Conservation (phyloP, 2,113 vertebrate species). For the Sylvilagus bachmani region DNA sequence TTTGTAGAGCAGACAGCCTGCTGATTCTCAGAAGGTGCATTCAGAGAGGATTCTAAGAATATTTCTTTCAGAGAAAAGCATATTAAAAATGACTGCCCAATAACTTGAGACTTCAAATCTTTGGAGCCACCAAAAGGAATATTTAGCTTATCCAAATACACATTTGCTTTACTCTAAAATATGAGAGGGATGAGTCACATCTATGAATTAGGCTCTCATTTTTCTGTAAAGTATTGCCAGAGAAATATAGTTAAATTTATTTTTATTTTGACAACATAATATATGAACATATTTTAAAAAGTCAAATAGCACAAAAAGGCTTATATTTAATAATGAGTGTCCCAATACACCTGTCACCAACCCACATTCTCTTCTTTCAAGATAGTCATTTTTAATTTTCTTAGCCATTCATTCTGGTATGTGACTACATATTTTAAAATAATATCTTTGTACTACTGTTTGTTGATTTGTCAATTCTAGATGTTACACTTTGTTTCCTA, state of each 20-base stretch:
- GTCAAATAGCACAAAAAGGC: neutral
- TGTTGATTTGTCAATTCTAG: constrained; percentile 1
- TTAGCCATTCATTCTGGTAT: neutral
- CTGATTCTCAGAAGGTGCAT: neutral
- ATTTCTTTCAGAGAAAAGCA: constrained; percentile 10
- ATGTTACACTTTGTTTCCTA: constrained; percentile 14
- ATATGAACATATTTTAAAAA: constrained; percentile 29
- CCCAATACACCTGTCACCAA: neutral
- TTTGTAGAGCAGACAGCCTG: neutral
- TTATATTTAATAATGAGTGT: neutral
- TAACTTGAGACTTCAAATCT: neutral
- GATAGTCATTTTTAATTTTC: neutral
- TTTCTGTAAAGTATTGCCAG: neutral
- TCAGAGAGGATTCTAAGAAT: constrained; percentile 22
- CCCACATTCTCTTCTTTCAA: neutral
- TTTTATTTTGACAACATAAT: constrained; percentile 44
- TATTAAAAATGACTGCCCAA: neutral
- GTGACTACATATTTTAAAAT: neutral
- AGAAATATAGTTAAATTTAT: neutral
- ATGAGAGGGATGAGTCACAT: neutral
- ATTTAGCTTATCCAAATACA: constrained; percentile 9
- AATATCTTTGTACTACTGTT: neutral
- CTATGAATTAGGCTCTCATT: neutral
- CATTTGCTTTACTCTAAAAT: constrained; percentile 28
- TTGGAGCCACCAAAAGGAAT: constrained; percentile 4